These are phyloP conservation scores for Fistularia tabacaria DNA, from an alignment of 2,797 vertebrate genomes.

Conservation along the genomic window DNA sequence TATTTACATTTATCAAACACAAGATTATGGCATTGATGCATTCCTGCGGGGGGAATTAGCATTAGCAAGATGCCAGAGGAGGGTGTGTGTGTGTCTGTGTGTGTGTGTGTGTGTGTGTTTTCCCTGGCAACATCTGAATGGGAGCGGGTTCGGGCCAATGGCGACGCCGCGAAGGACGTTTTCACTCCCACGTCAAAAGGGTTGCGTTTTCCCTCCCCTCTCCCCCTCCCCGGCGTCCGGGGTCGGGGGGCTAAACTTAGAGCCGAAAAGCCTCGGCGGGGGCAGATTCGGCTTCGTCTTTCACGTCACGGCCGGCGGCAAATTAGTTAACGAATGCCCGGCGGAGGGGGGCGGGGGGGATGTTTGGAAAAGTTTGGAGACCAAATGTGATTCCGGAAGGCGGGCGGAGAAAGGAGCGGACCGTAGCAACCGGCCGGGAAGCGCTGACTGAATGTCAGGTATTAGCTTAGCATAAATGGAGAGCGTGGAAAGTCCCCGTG, in stretches of 20 bases:
- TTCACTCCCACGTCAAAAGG: constrained; percentile 32
- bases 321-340: neutral
- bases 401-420: too few species aligned
- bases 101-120: constrained; percentile 16
- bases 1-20: constrained; percentile 9
- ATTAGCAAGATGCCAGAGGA: constrained; percentile 49
- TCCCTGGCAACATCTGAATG: constrained; percentile 67
- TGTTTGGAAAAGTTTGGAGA: too few species aligned
- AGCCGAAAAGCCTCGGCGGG: constrained; percentile 27
- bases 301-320: neutral
- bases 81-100: constrained; percentile 39
- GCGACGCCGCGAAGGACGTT: constrained; percentile 11
- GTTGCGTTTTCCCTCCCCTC: constrained; percentile 32
- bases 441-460: too few species aligned
- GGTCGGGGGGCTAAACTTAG: constrained; percentile 51
- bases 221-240: constrained; percentile 34
- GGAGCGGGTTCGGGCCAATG: constrained; percentile 40
- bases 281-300: neutral
- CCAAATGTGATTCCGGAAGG: too few species aligned
- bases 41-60: constrained; percentile 34
- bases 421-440: too few species aligned
- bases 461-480: too few species aligned
- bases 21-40: constrained; percentile 25
- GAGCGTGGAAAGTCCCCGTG: too few species aligned
- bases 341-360: too few species aligned